These are phyloP conservation scores for Piprites chloris DNA, from an alignment of 2,113 vertebrate genomes.

Conservation along the genomic window DNA sequence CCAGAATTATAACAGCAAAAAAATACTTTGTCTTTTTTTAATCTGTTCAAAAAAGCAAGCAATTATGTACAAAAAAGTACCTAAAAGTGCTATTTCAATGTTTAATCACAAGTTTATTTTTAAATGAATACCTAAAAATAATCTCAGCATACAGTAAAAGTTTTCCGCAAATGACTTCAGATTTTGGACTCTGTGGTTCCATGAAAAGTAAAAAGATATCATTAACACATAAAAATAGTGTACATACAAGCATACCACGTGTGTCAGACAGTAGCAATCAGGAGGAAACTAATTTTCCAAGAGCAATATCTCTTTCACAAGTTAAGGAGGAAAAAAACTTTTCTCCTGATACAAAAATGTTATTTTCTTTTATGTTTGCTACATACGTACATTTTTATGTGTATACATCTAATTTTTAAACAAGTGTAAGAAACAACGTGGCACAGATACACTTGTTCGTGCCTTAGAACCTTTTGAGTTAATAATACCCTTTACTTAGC, in stretches of 20 bases:
- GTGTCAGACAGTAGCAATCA: background rate
- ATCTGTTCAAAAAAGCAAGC: background rate
- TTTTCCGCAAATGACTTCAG: background rate
- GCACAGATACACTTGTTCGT: background rate
- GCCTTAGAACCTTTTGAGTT: background rate
- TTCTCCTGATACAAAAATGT: background rate
- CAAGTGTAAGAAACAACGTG: background rate
- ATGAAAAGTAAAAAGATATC: background rate
- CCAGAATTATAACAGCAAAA: background rate
- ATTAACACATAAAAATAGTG: background rate
- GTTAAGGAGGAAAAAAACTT: rapidly evolving
- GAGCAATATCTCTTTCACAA: background rate
- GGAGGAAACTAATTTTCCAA: background rate
- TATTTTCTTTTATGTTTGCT: background rate
- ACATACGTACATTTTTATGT: rapidly evolving
- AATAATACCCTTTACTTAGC: background rate
- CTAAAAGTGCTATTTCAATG: background rate
- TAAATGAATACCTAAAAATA: background rate
- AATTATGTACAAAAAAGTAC: background rate
- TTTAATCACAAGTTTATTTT: background rate
- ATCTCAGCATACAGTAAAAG: background rate
- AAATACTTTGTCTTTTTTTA: background rate
- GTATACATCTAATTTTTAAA: background rate
- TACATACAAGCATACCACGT: background rate
- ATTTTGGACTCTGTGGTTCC: background rate